Base-by-base conservation (phyloP, 2,797 vertebrate genomes). In the Buceros bicornis region DNA sequence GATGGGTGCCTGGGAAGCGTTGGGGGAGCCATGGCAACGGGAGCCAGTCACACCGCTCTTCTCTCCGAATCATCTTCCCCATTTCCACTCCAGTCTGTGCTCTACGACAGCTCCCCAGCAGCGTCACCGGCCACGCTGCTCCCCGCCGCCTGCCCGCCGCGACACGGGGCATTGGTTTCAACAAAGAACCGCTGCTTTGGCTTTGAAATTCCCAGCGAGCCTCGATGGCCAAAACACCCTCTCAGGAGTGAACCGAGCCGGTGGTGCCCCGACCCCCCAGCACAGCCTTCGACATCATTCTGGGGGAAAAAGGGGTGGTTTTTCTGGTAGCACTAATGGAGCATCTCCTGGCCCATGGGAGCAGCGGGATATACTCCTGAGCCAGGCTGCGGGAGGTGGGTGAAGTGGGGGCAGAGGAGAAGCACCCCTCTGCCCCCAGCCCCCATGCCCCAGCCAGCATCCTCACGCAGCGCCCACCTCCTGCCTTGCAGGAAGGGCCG, bases 21-120 rank as follows among this genome's bases (percentile, higher is more conserved):
- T 87, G 82, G 90, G 65, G 93, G 95, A 97, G 89, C 97, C 98
- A 97, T 98, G 96, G 98, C 97, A 98, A 98, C 97, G 0, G 70
- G 95, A 93, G 83, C 90, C 7, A 45, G 43, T 65, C 24, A 29
- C 83, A 56, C 33, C 7, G 25, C 95, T 87, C 54, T 35, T 57
- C 70, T 88, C 94, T 93, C 86, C 7, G 61, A 67, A 33, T 2
- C 6, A 72, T 76, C 88, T 35, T 88, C 89, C 71, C 62, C 13
- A 2, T 65, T 70, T 73, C 31, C 37, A 15, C 88, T 69, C 7
- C 1, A 20, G 33, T 47, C 88, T n/a, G 5, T 16, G 31, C 31
- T 64, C 35, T 71, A 51, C 40, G 61, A 43, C 18, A 31, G 19
- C 74, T 11, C 0, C 54, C 18, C 29, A 6, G 25, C 40, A 21